A percentile compares a stretch with the other conserved stretches of the same genome.
Evolutionary conservation across 2,113 vertebrate species (phyloP).

Genomic region (Synchiropus splendidus): DNA sequence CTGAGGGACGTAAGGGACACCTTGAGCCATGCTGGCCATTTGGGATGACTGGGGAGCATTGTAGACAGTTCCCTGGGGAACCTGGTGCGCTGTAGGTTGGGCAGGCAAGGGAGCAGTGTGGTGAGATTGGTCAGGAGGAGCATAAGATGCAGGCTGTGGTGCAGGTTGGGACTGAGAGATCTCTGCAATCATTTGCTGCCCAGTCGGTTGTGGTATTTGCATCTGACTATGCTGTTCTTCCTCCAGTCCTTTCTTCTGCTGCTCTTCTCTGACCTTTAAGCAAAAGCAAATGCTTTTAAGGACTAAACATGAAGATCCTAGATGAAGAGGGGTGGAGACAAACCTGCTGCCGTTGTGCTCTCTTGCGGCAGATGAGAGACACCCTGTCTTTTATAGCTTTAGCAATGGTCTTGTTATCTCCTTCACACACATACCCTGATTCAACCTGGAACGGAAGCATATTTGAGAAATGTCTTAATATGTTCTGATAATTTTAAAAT

Average conservation of each 20-base stretch:
- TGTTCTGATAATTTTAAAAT: too few relatives aligned
- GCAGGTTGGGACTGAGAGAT: conserved; percentile 26
- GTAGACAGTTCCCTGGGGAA: conserved; percentile 40
- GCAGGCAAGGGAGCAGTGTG: conserved; percentile 39
- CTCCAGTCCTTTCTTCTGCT: conserved; percentile 83
- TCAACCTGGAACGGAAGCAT: conserved; percentile 73
- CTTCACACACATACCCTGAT: conserved; percentile 92
- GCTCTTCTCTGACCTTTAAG: conserved; percentile 76
- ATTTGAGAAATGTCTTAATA: too few relatives aligned
- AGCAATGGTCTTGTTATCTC: conserved; percentile 96
- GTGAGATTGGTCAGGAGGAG: conserved; percentile 38
- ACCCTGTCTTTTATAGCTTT: conserved; percentile 98
- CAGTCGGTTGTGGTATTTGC: conserved; percentile 32
- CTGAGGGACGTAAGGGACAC: conserved; percentile 29
- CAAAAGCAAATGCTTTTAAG: neutral
- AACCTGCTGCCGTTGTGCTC: conserved; percentile 86
- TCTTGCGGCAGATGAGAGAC: conserved; percentile 87
- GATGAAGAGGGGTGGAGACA: neutral
- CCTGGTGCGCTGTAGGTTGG: conserved; percentile 44
- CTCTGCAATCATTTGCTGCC: conserved; percentile 53
- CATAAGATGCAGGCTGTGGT: conserved; percentile 25
- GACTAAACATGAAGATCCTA: neutral
- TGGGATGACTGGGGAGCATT: conserved; percentile 37
- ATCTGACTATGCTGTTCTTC: conserved; percentile 57
- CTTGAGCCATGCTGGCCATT: conserved; percentile 23